Percentiles rank a stretch among this genome's conserved stretches.
phyloP scores from a whole-genome alignment of 2,888 invertebrate species.

The Pharmacophagus antenor region DNA sequence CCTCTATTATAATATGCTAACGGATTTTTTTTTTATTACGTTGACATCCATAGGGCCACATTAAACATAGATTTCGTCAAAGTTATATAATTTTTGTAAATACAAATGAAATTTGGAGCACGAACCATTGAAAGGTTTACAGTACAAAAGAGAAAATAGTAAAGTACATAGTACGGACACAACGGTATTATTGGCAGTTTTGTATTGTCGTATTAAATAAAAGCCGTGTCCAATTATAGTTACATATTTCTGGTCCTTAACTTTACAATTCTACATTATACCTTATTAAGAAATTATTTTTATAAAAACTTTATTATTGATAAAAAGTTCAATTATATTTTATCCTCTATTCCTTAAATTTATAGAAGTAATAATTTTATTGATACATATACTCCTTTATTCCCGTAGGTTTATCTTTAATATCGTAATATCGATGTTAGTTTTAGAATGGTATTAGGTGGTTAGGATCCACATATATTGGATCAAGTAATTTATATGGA shows the following conservation, averaged over 20 bases:
- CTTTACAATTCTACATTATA: slow-evolving; percentile 1
- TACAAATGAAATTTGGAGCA: slow-evolving; percentile 14
- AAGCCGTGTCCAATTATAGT: slow-evolving; percentile 2
- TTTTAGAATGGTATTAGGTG: neutral
- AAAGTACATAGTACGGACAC: slow-evolving; percentile 6
- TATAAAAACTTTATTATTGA: slow-evolving; percentile 1
- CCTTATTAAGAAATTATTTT: slow-evolving; percentile 2
- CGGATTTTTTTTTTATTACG: neutral
- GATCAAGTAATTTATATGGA: slow-evolving; percentile 2
- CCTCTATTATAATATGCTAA: neutral
- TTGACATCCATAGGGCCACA: neutral
- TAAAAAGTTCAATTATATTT: slow-evolving; percentile 11
- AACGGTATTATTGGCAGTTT: slow-evolving; percentile 3
- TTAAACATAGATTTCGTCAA: no score
- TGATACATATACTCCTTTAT: neutral
- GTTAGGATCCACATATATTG: neutral
- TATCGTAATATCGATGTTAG: slow-evolving; percentile 11
- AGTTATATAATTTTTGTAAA: slow-evolving; percentile 17
- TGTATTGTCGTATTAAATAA: slow-evolving; percentile 1
- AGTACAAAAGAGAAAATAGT: slow-evolving; percentile 18
- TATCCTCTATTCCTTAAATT: neutral
- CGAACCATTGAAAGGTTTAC: slow-evolving; percentile 18
- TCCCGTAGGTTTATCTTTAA: neutral
- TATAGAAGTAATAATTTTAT: neutral
- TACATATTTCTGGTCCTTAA: neutral